Conservation (phyloP, 1,140 invertebrate species). For the Trypoxylus dichotomus region DNA sequence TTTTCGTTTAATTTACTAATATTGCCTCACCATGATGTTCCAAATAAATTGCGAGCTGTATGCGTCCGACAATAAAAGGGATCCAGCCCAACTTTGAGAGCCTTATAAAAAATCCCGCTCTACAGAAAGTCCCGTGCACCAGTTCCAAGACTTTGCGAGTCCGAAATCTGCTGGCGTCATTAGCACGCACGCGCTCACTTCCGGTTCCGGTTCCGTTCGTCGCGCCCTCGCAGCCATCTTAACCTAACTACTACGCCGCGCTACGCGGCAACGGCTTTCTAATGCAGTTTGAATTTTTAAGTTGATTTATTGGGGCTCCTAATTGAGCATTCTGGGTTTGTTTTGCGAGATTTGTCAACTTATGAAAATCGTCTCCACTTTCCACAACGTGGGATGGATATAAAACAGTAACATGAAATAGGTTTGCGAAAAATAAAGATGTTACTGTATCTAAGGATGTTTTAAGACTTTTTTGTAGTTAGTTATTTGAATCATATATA, state of each 20-base stretch:
- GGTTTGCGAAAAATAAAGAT: too few species aligned
- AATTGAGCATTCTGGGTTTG: slow-evolving; percentile 48
- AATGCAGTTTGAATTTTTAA: slow-evolving; percentile 51
- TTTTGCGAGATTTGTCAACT: slow-evolving; percentile 29
- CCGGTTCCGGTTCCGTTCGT: slow-evolving; percentile 51
- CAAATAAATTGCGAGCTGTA: slow-evolving; percentile 13
- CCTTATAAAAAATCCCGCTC: slow-evolving; percentile 1
- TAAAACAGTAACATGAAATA: too few species aligned
- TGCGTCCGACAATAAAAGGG: slow-evolving; percentile 6
- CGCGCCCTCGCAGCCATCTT: slow-evolving; percentile 40
- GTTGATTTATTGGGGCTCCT: slow-evolving; percentile 46
- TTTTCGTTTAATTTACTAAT: slow-evolving; percentile 14
- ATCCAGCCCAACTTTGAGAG: neutral
- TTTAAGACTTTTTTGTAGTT: too few species aligned
- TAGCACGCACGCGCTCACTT: slow-evolving; percentile 52
- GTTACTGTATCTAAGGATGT: too few species aligned
- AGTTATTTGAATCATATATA: too few species aligned
- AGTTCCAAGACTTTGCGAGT: slow-evolving; percentile 34
- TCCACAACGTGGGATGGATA: too few species aligned
- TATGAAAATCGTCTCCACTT: neutral
- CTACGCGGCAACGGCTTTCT: slow-evolving; percentile 44
- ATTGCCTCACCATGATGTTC: slow-evolving; percentile 1
- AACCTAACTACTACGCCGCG: slow-evolving; percentile 39
- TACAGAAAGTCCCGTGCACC: slow-evolving; percentile 15
- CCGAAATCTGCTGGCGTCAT: slow-evolving; percentile 44